Evolutionary conservation across 1,140 invertebrate genomes (phyloP).

Genomic region (Nebria ingens): DNA sequence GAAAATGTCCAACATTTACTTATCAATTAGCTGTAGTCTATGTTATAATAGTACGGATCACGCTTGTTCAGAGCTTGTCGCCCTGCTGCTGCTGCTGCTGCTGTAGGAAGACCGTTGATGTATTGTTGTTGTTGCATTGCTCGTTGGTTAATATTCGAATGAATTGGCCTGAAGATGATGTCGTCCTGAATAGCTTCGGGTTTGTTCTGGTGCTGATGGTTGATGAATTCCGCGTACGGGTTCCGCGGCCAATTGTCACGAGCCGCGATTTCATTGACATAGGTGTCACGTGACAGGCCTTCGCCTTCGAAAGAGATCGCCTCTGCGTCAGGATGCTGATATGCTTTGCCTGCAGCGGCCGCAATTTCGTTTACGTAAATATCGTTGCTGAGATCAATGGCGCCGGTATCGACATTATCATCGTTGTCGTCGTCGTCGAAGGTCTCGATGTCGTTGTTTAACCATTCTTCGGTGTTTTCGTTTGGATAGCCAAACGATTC

Average conservation of each 20-base stretch:
- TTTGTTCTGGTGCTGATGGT: too few relatives aligned
- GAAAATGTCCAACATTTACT: neutral
- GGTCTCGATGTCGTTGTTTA: neutral
- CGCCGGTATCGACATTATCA: neutral
- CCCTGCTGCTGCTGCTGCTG: too few relatives aligned
- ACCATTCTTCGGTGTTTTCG: neutral
- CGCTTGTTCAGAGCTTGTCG: too few relatives aligned
- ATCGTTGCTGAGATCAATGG: neutral
- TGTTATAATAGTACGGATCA: neutral
- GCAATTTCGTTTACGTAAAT: neutral
- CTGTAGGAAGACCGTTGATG: too few relatives aligned
- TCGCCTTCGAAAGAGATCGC: neutral
- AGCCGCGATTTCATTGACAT: slow-evolving; percentile 1
- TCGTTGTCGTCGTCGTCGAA: neutral
- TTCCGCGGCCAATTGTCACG: neutral
- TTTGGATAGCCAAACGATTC: too few relatives aligned
- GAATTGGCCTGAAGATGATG: too few relatives aligned
- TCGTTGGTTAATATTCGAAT: too few relatives aligned
- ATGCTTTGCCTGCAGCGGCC: neutral
- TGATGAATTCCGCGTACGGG: neutral
- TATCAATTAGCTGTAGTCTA: neutral
- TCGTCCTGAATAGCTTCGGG: too few relatives aligned
- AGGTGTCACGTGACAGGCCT: neutral
- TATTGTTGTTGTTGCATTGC: too few relatives aligned
- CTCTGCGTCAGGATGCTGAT: neutral